Percentiles rank a stretch among this genome's conserved stretches.
Evolutionary conservation across 2,113 vertebrate genomes (phyloP).

Genomic region (Microcebus tavaratra): DNA sequence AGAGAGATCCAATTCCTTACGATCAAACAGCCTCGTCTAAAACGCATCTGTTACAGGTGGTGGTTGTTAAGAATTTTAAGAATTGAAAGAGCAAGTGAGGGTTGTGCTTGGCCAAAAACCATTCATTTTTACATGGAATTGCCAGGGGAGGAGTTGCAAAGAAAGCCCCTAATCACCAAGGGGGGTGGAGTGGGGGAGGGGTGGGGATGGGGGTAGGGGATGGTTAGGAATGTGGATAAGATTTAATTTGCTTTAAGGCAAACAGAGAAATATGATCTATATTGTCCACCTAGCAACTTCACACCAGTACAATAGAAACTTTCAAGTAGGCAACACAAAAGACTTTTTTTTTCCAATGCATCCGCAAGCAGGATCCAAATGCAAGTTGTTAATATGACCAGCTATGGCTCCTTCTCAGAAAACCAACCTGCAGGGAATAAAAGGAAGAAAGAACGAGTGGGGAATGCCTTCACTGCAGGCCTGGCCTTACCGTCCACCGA

Average conservation of each 20-base stretch:
- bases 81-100: background rate
- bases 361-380: background rate
- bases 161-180: background rate
- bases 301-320: background rate
- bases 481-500: background rate
- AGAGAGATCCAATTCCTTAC: background rate
- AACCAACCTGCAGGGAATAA: background rate
- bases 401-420: background rate
- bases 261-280: background rate
- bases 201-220: too few relatives aligned
- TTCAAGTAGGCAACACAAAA: background rate
- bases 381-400: background rate
- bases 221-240: background rate
- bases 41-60: background rate
- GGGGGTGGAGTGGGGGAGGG: too few relatives aligned
- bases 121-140: background rate
- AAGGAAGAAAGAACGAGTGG: background rate
- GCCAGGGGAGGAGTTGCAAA: background rate
- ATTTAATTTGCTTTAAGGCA: background rate
- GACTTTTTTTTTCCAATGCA: background rate
- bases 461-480: background rate
- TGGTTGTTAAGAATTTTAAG: background rate
- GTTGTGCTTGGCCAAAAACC: background rate
- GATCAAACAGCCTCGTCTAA: background rate
- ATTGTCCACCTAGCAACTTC: background rate